Evolutionary conservation across 2,113 vertebrate genomes (phyloP).

Genomic region (Myocastor coypus): DNA sequence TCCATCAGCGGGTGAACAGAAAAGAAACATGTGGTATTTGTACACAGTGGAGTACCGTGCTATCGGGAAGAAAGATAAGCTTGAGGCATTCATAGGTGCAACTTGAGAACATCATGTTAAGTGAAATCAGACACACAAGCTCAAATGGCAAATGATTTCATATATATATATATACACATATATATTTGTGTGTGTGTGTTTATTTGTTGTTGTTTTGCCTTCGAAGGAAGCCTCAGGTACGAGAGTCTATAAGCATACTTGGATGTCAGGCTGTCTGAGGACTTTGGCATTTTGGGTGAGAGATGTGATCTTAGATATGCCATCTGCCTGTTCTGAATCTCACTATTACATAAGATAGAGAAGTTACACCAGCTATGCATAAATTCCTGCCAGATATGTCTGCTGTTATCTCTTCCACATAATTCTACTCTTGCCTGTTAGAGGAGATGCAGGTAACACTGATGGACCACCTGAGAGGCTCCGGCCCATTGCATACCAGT

Average conservation of each 20-base stretch:
- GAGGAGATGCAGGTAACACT: background rate
- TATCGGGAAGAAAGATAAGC: background rate
- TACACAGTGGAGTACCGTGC: background rate
- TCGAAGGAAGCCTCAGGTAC: background rate
- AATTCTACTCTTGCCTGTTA: background rate
- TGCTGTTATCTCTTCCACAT: background rate
- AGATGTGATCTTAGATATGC: background rate
- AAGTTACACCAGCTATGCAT: background rate
- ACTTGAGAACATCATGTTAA: background rate
- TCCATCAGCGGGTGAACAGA: background rate
- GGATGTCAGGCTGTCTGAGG: background rate
- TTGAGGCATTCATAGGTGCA: background rate
- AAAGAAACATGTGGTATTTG: background rate
- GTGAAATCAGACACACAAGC: background rate
- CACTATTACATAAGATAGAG: background rate
- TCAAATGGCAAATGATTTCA: background rate
- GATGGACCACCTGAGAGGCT: background rate
- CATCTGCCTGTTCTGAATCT: slow-evolving; percentile 17
- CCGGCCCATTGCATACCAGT: background rate
- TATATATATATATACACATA: no score
- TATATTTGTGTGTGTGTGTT: no score
- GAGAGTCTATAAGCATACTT: background rate
- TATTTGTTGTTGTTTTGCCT: no score
- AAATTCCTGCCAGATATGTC: slow-evolving; percentile 26
- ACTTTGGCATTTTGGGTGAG: background rate